Evolutionary conservation across 2,888 invertebrate genomes (phyloP).

Genomic region (Operophtera brumata): DNA sequence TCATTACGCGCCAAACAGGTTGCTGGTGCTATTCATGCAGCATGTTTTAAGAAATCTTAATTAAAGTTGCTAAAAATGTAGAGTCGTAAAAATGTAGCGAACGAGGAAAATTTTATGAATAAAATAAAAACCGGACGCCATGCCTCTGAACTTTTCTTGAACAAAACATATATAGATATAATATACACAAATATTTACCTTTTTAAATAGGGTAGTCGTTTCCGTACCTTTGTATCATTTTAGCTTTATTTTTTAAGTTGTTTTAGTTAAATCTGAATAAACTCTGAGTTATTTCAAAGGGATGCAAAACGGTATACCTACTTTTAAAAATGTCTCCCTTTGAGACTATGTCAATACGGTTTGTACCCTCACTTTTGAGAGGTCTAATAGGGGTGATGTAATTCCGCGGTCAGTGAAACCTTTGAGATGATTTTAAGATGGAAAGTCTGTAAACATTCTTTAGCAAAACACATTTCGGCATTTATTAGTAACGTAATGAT

Average conservation of each 20-base stretch:
- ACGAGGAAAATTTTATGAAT: background rate
- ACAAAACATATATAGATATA: background rate
- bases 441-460: background rate
- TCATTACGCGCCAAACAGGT: too few relatives aligned
- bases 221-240: background rate
- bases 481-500: too few relatives aligned
- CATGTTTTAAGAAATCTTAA: too few relatives aligned
- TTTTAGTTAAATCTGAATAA: constrained; percentile 10
- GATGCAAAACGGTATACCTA: constrained; percentile 1
- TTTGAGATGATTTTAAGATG: background rate
- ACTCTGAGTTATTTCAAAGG: constrained; percentile 9
- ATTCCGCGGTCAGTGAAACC: background rate
- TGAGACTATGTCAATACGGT: constrained; percentile 5
- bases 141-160: background rate
- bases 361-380: background rate
- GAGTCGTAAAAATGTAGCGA: background rate
- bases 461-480: background rate
- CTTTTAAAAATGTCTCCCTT: constrained; percentile 1
- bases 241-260: background rate
- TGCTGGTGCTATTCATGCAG: too few relatives aligned
- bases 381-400: background rate
- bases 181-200: background rate
- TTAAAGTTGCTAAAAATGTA: background rate
- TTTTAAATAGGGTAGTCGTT: background rate
- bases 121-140: background rate